phyloP scores from a whole-genome alignment of 2,888 invertebrate genomes.

The Deilephila porcellus region DNA sequence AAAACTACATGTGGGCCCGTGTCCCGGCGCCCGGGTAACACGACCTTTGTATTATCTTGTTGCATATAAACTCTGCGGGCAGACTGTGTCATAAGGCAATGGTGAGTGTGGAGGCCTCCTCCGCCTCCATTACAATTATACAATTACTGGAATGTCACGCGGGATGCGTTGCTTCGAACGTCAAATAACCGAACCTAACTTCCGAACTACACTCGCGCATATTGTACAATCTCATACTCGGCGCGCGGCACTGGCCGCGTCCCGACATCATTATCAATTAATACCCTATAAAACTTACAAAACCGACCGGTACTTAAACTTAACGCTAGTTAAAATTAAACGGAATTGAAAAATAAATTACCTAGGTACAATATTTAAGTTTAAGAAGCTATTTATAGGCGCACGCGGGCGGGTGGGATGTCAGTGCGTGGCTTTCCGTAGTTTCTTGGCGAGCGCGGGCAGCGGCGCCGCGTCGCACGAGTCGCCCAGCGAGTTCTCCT shows the following conservation, averaged over 20 bases:
- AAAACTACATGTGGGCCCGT: conserved; percentile 85
- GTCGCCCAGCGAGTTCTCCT: conserved; percentile 83
- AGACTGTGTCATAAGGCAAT: conserved; percentile 85
- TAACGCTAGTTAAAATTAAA: conserved; percentile 84
- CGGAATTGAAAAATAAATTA: conserved; percentile 86
- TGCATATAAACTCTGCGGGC: conserved; percentile 85
- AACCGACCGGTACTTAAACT: conserved; percentile 83
- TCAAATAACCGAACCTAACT: conserved; percentile 76
- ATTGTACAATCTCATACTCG: conserved; percentile 75
- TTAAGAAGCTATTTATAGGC: conserved; percentile 83
- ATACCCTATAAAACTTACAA: conserved; percentile 86
- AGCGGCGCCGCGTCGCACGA: conserved; percentile 65
- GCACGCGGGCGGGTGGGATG: conserved; percentile 75
- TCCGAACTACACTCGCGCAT: conserved; percentile 69
- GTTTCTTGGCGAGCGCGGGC: conserved; percentile 73
- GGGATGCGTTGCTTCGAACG: conserved; percentile 73
- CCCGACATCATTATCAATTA: conserved; percentile 46
- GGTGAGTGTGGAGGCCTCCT: conserved; percentile 71
- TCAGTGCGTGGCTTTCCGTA: conserved; percentile 81
- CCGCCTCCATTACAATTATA: conserved; percentile 53
- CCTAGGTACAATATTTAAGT: conserved; percentile 85
- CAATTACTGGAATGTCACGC: conserved; percentile 84
- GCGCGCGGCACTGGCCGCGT: conserved; percentile 66
- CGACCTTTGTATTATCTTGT: conserved; percentile 84
- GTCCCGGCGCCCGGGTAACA: conserved; percentile 84